phyloP scores from a whole-genome alignment of 2,113 vertebrate species.

The Reinhardtius hippoglossoides region DNA sequence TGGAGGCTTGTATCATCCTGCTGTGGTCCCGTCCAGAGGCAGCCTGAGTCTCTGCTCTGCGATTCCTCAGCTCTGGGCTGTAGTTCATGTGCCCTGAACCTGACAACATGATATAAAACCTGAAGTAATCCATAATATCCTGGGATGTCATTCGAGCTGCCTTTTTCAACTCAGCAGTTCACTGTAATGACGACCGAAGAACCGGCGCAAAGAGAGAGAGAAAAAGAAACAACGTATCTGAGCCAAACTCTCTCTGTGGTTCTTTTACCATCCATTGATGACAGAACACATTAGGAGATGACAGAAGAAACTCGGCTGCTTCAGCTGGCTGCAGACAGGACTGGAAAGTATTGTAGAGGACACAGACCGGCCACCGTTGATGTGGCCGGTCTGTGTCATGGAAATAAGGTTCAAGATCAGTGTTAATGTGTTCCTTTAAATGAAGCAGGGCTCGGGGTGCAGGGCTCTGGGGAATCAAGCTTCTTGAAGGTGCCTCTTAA shows the following conservation, averaged over 20 bases:
- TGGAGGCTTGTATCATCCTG: slow-evolving; percentile 41
- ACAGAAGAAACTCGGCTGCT: slow-evolving; percentile 19
- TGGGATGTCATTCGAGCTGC: not conserved
- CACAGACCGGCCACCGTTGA: slow-evolving; percentile 5
- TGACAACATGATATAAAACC: slow-evolving; percentile 13
- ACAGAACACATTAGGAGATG: slow-evolving; percentile 27
- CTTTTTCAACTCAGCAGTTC: slow-evolving; percentile 16
- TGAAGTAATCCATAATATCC: slow-evolving; percentile 13
- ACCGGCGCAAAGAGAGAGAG: not conserved
- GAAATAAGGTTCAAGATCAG: slow-evolving; percentile 2
- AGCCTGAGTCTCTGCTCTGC: slow-evolving; percentile 15
- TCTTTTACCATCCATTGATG: slow-evolving; percentile 34
- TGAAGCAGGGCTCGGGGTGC: not conserved
- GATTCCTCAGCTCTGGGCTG: slow-evolving; percentile 1
- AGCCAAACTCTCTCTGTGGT: slow-evolving; percentile 29
- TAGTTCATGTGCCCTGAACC: slow-evolving; percentile 1
- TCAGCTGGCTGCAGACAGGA: slow-evolving; percentile 22
- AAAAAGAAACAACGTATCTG: not conserved
- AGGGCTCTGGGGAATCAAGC: not conserved
- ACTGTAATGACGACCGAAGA: slow-evolving; percentile 17
- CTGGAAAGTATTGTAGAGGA: slow-evolving; percentile 19
- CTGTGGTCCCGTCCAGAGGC: slow-evolving; percentile 29
- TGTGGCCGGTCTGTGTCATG: not conserved
- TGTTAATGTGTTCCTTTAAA: slow-evolving; percentile 24
- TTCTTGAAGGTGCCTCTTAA: too few species aligned